phyloP scores from a whole-genome alignment of 2,113 vertebrate genomes.

The Bos javanicus region DNA sequence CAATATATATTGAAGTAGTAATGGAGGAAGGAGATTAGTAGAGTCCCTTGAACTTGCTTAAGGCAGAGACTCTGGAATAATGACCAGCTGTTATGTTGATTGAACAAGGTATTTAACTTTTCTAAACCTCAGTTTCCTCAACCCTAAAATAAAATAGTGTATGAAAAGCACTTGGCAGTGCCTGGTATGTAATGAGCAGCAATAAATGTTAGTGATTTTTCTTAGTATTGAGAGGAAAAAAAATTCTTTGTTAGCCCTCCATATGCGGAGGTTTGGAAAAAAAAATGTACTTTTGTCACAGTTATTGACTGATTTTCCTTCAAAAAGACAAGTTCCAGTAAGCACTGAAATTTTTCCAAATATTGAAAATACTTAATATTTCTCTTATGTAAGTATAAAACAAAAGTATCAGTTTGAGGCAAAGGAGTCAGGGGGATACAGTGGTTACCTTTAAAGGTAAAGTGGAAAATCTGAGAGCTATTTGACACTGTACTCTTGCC shows the following conservation, averaged over 20 bases:
- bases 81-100: neutral
- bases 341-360: neutral
- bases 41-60: neutral
- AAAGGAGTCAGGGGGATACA: neutral
- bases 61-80: neutral
- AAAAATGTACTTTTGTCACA: neutral
- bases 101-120: neutral
- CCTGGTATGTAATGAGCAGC: neutral
- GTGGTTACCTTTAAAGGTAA: neutral
- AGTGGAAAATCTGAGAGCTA: neutral
- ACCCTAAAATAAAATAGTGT: neutral
- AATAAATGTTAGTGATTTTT: neutral
- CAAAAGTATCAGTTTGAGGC: neutral
- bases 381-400: neutral
- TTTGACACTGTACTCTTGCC: neutral
- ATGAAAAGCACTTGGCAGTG: neutral
- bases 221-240: neutral
- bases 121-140: neutral
- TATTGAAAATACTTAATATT: constrained; percentile 17
- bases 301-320: neutral
- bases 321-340: neutral
- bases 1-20: neutral
- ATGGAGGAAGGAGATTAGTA: neutral
- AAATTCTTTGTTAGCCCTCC: neutral
- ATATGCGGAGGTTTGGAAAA: neutral